Conservation (phyloP, 2,888 invertebrate genomes). For the Archaeoteleia sp. region DNA sequence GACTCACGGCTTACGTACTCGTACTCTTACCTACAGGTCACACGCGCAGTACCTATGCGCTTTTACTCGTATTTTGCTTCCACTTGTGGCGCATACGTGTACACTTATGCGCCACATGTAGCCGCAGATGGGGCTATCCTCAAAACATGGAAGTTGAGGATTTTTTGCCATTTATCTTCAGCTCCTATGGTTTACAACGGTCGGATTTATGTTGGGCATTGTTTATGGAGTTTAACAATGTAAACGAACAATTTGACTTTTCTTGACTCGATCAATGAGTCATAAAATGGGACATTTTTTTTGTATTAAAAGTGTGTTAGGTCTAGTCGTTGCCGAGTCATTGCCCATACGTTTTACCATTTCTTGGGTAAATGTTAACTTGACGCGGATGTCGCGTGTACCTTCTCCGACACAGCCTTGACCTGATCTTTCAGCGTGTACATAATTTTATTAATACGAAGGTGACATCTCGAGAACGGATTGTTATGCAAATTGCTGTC, state of each 20-base stretch:
- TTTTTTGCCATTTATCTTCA: too few relatives aligned
- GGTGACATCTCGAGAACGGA: constrained; percentile 39
- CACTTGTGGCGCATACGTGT: neutral
- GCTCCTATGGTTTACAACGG: too few relatives aligned
- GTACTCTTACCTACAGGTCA: constrained; percentile 32
- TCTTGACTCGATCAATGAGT: too few relatives aligned
- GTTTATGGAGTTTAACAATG: too few relatives aligned
- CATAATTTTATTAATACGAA: constrained; percentile 47
- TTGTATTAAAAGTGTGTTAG: constrained; percentile 7
- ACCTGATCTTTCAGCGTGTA: constrained; percentile 41
- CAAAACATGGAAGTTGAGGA: too few relatives aligned
- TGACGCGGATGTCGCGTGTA: constrained; percentile 14
- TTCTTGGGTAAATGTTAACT: constrained; percentile 32
- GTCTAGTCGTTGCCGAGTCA: constrained; percentile 14
- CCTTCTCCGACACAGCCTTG: constrained; percentile 50
- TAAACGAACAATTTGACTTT: too few relatives aligned
- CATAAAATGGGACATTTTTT: too few relatives aligned
- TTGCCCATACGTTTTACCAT: constrained; percentile 15
- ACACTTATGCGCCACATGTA: constrained; percentile 11
- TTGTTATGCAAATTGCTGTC: constrained; percentile 53
- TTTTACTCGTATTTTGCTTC: constrained; percentile 17
- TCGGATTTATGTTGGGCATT: too few relatives aligned
- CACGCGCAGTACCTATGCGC: constrained; percentile 35
- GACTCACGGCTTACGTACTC: constrained; percentile 42
- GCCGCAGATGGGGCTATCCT: neutral